Evolutionary conservation across 2,888 invertebrate genomes (phyloP), one percentile per base, ranked within the genome.

Genomic region (Cataglyphis rosenhaueri): DNA sequence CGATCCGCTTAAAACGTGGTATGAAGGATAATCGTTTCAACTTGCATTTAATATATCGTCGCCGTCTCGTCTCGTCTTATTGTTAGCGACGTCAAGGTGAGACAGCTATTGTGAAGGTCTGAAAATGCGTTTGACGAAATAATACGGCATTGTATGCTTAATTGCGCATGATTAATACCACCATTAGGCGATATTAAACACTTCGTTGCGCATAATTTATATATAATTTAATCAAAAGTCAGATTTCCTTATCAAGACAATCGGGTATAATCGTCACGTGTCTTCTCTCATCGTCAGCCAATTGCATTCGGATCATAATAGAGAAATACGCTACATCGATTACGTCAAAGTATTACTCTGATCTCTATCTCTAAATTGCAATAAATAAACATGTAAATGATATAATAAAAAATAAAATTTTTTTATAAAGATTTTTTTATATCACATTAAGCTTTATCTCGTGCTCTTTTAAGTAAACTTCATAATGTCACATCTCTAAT

Each of bases 71-170:
- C 48, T 55, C 48, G 41, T 57, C 52, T 75, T 32, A 41, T 70
- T 57, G 64, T 57, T 18, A 78, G 18, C 59, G 32, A 38, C 82
- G 48, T 82, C 84, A 84, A 84, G 82, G 82, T 84, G 75, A 84
- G 59, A 64, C 52, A 12, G 41, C 32, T 59, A 82, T 82, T 74
- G 75, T 21, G 25, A 68, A 25, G 59, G 21, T 68, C 21, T 68
- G 57, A 4, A 78, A 78, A 78, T 0, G 55, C 35, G 44, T 25
- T 59, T 15, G 25, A 44, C 25, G 25, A 78, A 78, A 35, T 35
- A 35, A 78, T 57, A 29, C 25, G 18, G 5, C 57, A 21, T 78
- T 57, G 44, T 35, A 44, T n/a, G 44, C 44, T 44, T 79, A 79
- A 68, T 79, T 79, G 35, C 59, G 21, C 21, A 32, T 29, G 21